A percentile compares a stretch with the other conserved stretches of the same genome.
phyloP scores from a whole-genome alignment of 2,113 vertebrate species.

The Chascanopsetta lugubris region DNA sequence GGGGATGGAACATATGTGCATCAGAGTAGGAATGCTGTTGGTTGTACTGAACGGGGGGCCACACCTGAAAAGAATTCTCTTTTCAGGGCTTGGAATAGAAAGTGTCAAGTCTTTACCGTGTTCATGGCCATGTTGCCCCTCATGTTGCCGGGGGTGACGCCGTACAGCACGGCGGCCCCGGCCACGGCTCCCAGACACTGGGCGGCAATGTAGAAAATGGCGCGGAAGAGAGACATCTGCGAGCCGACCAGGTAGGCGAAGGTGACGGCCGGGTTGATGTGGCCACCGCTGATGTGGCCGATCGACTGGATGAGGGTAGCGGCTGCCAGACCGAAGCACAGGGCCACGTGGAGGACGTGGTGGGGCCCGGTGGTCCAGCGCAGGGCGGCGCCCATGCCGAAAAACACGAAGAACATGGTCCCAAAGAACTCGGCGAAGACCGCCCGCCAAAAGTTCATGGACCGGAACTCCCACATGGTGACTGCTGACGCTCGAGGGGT shows the following conservation, averaged over 20 bases:
- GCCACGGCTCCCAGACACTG: constrained; percentile 91
- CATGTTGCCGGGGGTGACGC: constrained; percentile 87
- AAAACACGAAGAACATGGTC: constrained; percentile 93
- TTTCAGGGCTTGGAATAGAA: too few relatives aligned
- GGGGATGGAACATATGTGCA: neutral
- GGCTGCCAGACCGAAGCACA: constrained; percentile 92
- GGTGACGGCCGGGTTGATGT: constrained; percentile 93
- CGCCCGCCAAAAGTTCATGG: constrained; percentile 94
- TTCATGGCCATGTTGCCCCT: constrained; percentile 91
- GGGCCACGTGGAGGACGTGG: constrained; percentile 86
- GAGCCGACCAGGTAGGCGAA: constrained; percentile 91
- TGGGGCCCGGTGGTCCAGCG: constrained; percentile 88
- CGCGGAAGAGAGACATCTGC: constrained; percentile 91
- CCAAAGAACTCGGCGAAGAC: constrained; percentile 93
- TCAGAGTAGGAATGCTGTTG: neutral
- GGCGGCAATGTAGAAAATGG: constrained; percentile 88
- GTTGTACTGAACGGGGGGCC: too few relatives aligned
- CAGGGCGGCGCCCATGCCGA: constrained; percentile 90
- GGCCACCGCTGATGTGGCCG: constrained; percentile 92
- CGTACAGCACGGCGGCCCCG: constrained; percentile 90
- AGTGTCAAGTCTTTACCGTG: constrained; percentile 88
- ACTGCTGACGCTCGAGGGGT: constrained; percentile 48
- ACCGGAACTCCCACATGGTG: constrained; percentile 94
- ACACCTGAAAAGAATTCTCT: too few relatives aligned
- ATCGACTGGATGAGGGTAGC: constrained; percentile 90